phyloP scores from a whole-genome alignment of 2,113 vertebrate genomes.

The Xyliphius kryptos region DNA sequence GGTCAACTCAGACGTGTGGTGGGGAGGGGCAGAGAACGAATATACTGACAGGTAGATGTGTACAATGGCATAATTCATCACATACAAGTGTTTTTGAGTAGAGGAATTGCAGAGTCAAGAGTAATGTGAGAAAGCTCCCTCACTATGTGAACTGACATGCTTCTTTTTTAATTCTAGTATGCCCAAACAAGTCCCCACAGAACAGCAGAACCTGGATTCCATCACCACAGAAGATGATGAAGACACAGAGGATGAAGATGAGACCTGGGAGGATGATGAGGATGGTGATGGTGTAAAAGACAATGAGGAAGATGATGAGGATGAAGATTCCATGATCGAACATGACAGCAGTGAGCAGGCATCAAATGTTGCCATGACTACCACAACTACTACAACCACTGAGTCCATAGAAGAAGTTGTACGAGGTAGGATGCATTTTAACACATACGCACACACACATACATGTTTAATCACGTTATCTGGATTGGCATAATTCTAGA shows the following conservation, averaged over 20 bases:
- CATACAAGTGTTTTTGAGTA: too few species aligned
- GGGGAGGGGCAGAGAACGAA: conserved; percentile 90
- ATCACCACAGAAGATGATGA: conserved; percentile 55
- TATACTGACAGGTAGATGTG: conserved; percentile 84
- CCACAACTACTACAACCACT: conserved; percentile 90
- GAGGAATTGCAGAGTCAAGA: too few species aligned
- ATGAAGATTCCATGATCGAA: conserved; percentile 69
- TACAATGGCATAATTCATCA: too few species aligned
- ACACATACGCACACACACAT: too few species aligned
- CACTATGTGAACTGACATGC: conserved; percentile 6
- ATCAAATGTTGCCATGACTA: conserved; percentile 83
- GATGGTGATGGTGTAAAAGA: conserved; percentile 71
- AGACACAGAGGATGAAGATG: conserved; percentile 58
- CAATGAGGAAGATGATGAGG: conserved; percentile 70
- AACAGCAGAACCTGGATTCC: conserved; percentile 47
- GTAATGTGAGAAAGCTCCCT: too few species aligned
- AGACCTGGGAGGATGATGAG: conserved; percentile 63
- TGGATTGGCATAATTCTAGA: too few species aligned
- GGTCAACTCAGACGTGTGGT: conserved; percentile 96
- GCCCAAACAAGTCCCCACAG: conserved; percentile 29
- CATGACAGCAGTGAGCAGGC: conserved; percentile 78
- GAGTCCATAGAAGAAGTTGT: conserved; percentile 96
- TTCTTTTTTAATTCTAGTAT: conserved; percentile 39
- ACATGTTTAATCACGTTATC: too few species aligned
- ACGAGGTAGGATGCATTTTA: conserved; percentile 71